Conservation (phyloP, 2,113 vertebrate species). For the Tenebrosternarchus preto region DNA sequence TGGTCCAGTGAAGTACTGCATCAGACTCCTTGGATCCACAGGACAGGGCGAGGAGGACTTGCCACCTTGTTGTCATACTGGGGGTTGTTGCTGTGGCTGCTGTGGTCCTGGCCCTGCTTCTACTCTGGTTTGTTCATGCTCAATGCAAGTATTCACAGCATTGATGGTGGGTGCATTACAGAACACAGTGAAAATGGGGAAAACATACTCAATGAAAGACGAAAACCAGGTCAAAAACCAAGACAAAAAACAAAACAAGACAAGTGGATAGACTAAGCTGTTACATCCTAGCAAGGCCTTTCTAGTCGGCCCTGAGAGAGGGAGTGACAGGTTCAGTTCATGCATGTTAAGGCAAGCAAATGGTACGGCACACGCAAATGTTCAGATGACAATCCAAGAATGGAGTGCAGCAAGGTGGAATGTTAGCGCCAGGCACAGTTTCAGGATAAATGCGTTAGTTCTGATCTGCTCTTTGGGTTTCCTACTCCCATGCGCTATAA, state of each 20-base stretch:
- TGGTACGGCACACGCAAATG: constrained; percentile 79
- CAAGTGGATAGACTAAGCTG: constrained; percentile 57
- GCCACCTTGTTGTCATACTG: constrained; percentile 15
- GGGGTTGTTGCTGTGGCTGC: constrained; percentile 30
- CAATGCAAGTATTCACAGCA: constrained; percentile 47
- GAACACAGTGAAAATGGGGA: constrained; percentile 63
- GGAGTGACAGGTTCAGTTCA: constrained; percentile 60
- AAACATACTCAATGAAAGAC: constrained; percentile 35
- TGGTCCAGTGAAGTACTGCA: constrained; percentile 61
- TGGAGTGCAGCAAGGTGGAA: constrained; percentile 46
- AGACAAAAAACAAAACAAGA: constrained; percentile 27
- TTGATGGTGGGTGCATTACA: constrained; percentile 64
- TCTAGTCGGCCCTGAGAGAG: constrained; percentile 52
- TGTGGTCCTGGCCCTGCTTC: constrained; percentile 43
- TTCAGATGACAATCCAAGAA: constrained; percentile 24
- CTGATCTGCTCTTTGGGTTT: constrained; percentile 46
- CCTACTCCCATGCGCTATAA: constrained; percentile 47
- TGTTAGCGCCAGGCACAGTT: constrained; percentile 49
- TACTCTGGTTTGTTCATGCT: constrained; percentile 50
- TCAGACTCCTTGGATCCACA: constrained; percentile 14
- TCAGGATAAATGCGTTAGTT: constrained; percentile 30
- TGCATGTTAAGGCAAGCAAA: constrained; percentile 83
- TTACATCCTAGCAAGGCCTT: constrained; percentile 68
- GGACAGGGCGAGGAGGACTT: not conserved
- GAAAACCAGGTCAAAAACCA: too few relatives aligned